Percentiles rank a stretch among this genome's conserved stretches.
phyloP scores from a whole-genome alignment of 2,797 vertebrate genomes.

The Salmo trutta region DNA sequence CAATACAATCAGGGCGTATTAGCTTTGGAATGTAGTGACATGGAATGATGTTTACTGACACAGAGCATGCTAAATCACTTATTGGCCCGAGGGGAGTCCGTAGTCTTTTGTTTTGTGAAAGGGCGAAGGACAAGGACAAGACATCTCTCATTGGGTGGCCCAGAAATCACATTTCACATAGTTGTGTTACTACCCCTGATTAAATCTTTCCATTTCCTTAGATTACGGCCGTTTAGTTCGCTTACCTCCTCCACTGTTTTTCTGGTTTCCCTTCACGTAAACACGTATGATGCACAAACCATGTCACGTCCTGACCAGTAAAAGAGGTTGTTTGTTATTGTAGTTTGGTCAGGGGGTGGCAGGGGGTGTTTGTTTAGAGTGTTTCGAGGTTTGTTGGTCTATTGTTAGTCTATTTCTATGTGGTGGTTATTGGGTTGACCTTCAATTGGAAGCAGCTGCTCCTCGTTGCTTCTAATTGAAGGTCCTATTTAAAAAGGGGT shows the following conservation, averaged over 20 bases:
- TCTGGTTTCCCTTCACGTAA: not conserved
- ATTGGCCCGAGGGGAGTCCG: slow-evolving; percentile 40
- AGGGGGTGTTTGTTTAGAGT: no score
- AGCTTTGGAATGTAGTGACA: slow-evolving; percentile 81
- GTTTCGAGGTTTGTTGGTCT: no score
- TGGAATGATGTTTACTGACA: slow-evolving; percentile 85
- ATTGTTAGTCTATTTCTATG: no score
- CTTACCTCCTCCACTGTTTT: not conserved
- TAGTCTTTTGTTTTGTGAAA: slow-evolving; percentile 17
- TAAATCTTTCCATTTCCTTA: not conserved
- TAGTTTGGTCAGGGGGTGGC: no score
- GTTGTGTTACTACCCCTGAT: not conserved
- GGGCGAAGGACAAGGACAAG: slow-evolving; percentile 17
- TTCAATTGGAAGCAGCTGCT: no score
- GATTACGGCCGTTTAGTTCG: slow-evolving; percentile 3
- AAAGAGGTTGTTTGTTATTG: no score
- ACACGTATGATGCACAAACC: no score
- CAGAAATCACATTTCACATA: slow-evolving; percentile 21
- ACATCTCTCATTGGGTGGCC: slow-evolving; percentile 56
- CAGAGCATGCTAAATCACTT: slow-evolving; percentile 77
- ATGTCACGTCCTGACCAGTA: no score
- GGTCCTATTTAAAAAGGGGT: no score
- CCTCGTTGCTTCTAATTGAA: no score
- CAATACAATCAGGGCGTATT: slow-evolving; percentile 80
- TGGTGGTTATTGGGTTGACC: no score